These are phyloP conservation scores for Antrozous pallidus DNA, from an alignment of 2,797 vertebrate species.

Conservation along the genomic window DNA sequence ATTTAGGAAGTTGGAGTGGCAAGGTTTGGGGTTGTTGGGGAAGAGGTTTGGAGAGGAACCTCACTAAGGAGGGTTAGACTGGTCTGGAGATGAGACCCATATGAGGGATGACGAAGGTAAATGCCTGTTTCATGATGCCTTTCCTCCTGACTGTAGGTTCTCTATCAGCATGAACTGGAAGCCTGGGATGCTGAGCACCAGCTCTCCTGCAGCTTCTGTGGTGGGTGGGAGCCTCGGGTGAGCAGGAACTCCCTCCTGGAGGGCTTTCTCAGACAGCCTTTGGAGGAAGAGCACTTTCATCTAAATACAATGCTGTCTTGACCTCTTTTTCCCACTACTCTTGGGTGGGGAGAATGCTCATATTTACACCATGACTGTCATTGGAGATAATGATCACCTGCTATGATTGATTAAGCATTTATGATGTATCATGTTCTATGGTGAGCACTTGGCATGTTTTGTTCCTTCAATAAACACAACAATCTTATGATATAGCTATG, in stretches of 20 bases:
- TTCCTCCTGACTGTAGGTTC: neutral
- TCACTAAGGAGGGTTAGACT: neutral
- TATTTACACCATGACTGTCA: neutral
- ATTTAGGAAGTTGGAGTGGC: neutral
- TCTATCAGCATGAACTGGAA: neutral
- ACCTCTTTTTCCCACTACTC: neutral
- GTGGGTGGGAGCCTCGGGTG: neutral
- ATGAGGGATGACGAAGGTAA: neutral
- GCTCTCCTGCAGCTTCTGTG: neutral
- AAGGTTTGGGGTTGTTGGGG: neutral
- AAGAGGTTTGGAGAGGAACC: neutral
- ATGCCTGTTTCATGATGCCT: neutral
- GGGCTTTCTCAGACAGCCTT: neutral
- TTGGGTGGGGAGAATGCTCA: neutral
- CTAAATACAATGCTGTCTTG: neutral
- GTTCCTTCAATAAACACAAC: neutral
- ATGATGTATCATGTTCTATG: neutral
- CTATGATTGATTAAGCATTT: neutral
- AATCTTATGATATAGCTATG: neutral
- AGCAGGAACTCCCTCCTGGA: neutral
- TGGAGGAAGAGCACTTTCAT: neutral
- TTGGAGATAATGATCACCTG: neutral
- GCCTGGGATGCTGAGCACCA: fast-evolving
- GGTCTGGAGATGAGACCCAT: neutral
- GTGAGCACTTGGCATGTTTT: neutral